Evolutionary conservation across 37 sponge, comb jelly and placozoan genomes (phyloP), one percentile per base, ranked within the genome.

Genomic region (Haliclona indistincta): DNA sequence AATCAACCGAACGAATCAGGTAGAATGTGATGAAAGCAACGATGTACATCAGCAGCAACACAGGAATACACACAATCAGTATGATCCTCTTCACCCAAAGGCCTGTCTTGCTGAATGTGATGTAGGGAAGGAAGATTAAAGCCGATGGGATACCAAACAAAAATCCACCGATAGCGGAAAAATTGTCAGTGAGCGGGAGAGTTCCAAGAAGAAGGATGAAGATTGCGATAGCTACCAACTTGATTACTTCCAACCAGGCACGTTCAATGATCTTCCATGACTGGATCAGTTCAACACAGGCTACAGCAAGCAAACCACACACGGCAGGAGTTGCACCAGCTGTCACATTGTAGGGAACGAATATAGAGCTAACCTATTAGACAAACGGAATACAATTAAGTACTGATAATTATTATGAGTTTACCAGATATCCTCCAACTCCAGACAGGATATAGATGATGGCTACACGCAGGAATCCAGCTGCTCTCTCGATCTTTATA

Each of bases 41-140:
- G 41, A 91, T 6, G 39, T 80, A 94, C 74, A 97, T 73, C 4
- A 85, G 23, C 0, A 94, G 0, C 15, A 94, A 79, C 4, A 85
- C 36, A 3, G 95, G 95, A 4, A 91, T 4, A 38, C 93, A 85
- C 32, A 94, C 70, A 54, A 91, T 52, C 26, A 97, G 74, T 15
- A 94, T 41, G 28, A 91, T 82, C 34, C 92, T 75, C 68, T 94
- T 94, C 5, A 92, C 64, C 25, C 51, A 55, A 2, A 84, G 74
- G 63, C 91, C 94, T 64, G 67, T 82, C 45, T 86, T 97, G 25
- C 94, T 91, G 68, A 97, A 97, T 22, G 98, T 97, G 63, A 97
- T 91, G 81, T 91, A 97, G 20, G 98, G 98, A 0, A 97, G 89
- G 77, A 97, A 97, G 23, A 97, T 70, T n/a, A 91, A 53, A 34